These are phyloP conservation scores for Catostomus latipinnis DNA, from an alignment of 2,797 vertebrate species.

Conservation along the genomic window DNA sequence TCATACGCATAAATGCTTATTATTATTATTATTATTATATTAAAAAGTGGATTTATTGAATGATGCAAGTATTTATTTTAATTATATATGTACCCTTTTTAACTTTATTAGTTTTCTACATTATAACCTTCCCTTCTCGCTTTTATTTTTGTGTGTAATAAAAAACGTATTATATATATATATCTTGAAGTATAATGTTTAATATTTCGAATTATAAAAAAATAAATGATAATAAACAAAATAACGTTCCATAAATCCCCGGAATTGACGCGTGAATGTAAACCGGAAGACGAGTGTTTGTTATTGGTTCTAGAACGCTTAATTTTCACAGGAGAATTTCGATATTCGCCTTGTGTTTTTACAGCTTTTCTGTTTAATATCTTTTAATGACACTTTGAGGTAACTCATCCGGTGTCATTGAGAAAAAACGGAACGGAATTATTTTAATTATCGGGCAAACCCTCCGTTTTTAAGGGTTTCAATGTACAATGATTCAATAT, in stretches of 20 bases:
- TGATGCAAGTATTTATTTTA: too few species aligned
- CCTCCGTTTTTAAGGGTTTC: not conserved
- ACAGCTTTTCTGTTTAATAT: not conserved
- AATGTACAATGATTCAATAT: not conserved
- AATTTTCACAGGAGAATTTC: not conserved
- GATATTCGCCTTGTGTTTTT: not conserved
- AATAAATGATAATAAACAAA: too few species aligned
- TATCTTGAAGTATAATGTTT: too few species aligned
- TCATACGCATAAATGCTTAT: too few species aligned
- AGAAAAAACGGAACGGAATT: not conserved
- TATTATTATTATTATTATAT: too few species aligned
- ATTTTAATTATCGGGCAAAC: not conserved
- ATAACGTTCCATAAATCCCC: not conserved
- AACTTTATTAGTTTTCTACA: too few species aligned
- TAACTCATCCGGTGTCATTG: not conserved
- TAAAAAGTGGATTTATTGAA: too few species aligned
- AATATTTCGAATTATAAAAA: too few species aligned
- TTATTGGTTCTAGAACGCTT: not conserved
- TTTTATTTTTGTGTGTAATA: too few species aligned
- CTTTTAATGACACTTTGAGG: not conserved
- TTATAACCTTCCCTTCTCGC: too few species aligned
- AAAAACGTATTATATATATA: too few species aligned
- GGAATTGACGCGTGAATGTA: not conserved
- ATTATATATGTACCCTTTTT: too few species aligned
- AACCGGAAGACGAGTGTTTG: constrained; percentile 37